Conservation (phyloP, 2,888 invertebrate genomes). For the Drosophila subsilvestris region DNA sequence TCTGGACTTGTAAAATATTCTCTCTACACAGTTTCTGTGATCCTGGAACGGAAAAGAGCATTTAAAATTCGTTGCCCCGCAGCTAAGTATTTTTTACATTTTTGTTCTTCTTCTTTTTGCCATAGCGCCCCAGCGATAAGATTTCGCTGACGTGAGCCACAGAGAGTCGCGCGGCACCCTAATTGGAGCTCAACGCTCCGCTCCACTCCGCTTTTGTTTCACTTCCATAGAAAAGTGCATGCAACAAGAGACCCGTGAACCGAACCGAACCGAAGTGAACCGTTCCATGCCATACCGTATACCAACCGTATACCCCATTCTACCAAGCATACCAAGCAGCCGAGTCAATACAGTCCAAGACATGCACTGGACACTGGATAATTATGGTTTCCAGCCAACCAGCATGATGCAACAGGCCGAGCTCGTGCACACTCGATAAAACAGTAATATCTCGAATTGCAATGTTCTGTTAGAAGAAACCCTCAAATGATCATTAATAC, state of each 20-base stretch:
- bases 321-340: slow-evolving; percentile 24
- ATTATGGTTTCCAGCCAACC: slow-evolving; percentile 32
- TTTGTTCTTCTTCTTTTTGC: slow-evolving; percentile 44
- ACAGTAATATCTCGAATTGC: slow-evolving; percentile 21
- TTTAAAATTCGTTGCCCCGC: background rate
- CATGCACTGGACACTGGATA: slow-evolving; percentile 45
- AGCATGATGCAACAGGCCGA: slow-evolving; percentile 40
- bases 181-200: slow-evolving; percentile 78
- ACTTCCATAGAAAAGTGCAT: slow-evolving; percentile 77
- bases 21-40: background rate
- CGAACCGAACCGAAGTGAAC: slow-evolving; percentile 35
- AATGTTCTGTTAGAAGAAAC: background rate
- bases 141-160: slow-evolving; percentile 76
- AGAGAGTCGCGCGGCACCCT: slow-evolving; percentile 55
- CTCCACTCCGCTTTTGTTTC: slow-evolving; percentile 74
- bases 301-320: slow-evolving; percentile 23
- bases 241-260: slow-evolving; percentile 77
- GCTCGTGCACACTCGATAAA: slow-evolving; percentile 21
- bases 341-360: slow-evolving; percentile 50
- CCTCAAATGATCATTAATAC: background rate
- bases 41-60: background rate
- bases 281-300: slow-evolving; percentile 4
- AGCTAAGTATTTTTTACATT: slow-evolving; percentile 34
- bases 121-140: slow-evolving; percentile 67
- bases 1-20: too few species aligned